A percentile compares a stretch with the other conserved stretches of the same genome.
Evolutionary conservation across 1,140 invertebrate genomes (phyloP).

Genomic region (Trichonephila inaurata): DNA sequence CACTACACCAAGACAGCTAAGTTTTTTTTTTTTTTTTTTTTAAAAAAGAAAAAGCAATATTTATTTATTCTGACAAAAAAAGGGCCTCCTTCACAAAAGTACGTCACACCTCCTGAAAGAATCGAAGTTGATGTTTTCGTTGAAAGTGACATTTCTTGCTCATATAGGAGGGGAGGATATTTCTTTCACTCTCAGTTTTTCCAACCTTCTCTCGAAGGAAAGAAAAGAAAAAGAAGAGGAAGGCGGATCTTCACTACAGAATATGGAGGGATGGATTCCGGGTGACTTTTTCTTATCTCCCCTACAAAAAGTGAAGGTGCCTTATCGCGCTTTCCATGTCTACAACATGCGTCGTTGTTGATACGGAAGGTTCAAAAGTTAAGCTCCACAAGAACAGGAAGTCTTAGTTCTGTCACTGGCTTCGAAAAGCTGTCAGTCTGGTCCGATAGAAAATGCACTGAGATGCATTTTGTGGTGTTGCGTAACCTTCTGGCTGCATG

Average conservation of each 20-base stretch:
- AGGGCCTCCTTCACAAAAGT: background rate
- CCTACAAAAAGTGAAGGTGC: background rate
- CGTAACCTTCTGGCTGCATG: too few species aligned
- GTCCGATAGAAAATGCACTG: background rate
- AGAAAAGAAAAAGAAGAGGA: too few species aligned
- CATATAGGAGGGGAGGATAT: background rate
- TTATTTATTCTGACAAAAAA: too few species aligned
- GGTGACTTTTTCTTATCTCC: background rate
- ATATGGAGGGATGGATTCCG: background rate
- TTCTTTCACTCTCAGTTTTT: background rate
- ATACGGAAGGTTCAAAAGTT: background rate
- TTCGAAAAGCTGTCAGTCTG: background rate
- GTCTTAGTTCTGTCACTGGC: conserved; percentile 10
- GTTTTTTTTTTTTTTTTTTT: too few species aligned
- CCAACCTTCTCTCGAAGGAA: background rate
- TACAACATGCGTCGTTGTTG: background rate
- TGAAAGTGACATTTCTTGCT: background rate
- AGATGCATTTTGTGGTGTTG: too few species aligned
- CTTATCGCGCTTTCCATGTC: background rate
- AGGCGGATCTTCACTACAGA: too few species aligned
- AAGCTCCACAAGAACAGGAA: conserved; percentile 18
- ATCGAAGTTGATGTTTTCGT: background rate
- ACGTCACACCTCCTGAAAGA: background rate
- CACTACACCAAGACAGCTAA: too few species aligned
- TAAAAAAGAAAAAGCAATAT: too few species aligned